phyloP scores from a whole-genome alignment of 2,888 invertebrate genomes.

The Caenorhabditis sp. region DNA sequence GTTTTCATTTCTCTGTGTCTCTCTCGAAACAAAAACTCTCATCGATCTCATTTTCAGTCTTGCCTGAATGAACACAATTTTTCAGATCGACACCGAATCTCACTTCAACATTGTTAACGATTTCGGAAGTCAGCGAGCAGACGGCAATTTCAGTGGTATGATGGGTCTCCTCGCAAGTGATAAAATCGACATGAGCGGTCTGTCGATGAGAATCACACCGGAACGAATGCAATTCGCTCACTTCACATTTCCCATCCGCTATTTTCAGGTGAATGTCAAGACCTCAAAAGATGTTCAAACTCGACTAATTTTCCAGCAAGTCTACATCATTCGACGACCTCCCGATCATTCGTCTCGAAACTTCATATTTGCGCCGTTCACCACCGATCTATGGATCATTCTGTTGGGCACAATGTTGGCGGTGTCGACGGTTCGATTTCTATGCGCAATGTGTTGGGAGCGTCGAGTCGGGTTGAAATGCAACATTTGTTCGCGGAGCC shows the following conservation, averaged over 20 bases:
- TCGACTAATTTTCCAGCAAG: too few species aligned
- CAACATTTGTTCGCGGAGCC: constrained; percentile 40
- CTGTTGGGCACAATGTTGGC: constrained; percentile 43
- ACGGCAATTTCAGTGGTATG: constrained; percentile 52
- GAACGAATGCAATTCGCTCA: constrained; percentile 51
- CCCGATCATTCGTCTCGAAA: constrained; percentile 48
- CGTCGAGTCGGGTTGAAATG: constrained; percentile 38
- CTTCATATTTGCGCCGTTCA: constrained; percentile 52
- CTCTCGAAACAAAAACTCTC: too few species aligned
- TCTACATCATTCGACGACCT: constrained; percentile 49
- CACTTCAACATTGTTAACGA: constrained; percentile 46
- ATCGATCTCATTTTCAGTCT: too few species aligned
- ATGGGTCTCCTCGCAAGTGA: constrained; percentile 52
- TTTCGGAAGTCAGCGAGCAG: constrained; percentile 39
- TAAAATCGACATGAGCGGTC: constrained; percentile 53
- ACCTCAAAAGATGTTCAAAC: too few species aligned
- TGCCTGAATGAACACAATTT: too few species aligned
- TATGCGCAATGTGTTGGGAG: constrained; percentile 42
- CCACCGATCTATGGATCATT: constrained; percentile 43
- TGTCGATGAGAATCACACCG: constrained; percentile 54
- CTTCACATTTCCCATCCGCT: constrained; percentile 55
- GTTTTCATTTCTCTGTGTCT: too few species aligned
- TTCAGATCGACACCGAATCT: constrained; percentile 44
- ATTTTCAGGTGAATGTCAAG: constrained; percentile 33
- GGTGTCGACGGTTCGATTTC: constrained; percentile 40